phyloP scores from a whole-genome alignment of 1,140 invertebrate genomes.

The Orchesella cincta region DNA sequence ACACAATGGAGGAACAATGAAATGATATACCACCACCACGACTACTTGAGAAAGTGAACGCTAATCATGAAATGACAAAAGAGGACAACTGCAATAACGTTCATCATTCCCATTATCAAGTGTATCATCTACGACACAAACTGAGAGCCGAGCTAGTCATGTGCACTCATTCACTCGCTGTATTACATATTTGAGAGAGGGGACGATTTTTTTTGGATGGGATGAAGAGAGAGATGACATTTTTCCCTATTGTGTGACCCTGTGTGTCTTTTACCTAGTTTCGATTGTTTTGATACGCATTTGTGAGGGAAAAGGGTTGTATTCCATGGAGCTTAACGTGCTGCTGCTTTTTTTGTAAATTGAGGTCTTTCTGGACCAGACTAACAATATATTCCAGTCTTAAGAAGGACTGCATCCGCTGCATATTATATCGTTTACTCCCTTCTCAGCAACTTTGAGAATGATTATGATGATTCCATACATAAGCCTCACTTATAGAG shows the following conservation, averaged over 20 bases:
- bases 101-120: conserved; percentile 1
- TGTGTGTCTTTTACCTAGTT: conserved; percentile 4
- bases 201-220: not conserved
- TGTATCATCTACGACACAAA: not conserved
- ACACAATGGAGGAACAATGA: too few relatives aligned
- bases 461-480: not conserved
- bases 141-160: not conserved
- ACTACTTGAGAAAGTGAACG: conserved; percentile 17
- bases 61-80: conserved; percentile 14
- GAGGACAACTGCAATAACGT: conserved; percentile 16
- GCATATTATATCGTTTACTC: too few relatives aligned
- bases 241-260: conserved; percentile 6
- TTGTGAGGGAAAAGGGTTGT: conserved; percentile 5
- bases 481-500: conserved; percentile 25
- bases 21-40: not conserved
- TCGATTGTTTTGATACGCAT: not conserved
- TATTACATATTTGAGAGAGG: not conserved
- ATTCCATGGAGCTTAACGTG: conserved; percentile 6
- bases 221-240: not conserved
- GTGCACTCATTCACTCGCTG: not conserved
- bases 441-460: not conserved
- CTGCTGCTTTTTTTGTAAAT: not conserved
- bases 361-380: not conserved
- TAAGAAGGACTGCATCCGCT: too few relatives aligned
- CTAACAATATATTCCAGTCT: not conserved